Evolutionary conservation across 2,797 vertebrate species (phyloP).

Genomic region (Epinephelus coioides): DNA sequence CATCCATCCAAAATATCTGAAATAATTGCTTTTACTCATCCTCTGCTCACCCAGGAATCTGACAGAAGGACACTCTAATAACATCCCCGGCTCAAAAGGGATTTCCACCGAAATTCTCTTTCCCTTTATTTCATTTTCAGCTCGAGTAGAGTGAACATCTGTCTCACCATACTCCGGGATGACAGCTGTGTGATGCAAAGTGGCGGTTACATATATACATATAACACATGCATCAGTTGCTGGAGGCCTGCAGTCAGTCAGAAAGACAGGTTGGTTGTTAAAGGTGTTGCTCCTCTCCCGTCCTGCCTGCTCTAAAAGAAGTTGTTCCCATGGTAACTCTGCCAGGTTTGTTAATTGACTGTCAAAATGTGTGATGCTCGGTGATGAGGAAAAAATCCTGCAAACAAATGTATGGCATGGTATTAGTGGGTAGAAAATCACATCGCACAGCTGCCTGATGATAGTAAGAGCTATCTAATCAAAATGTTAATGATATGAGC

Average conservation of each 20-base stretch:
- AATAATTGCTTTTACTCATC: slow-evolving; percentile 25
- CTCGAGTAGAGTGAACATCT: slow-evolving; percentile 44
- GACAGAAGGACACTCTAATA: slow-evolving; percentile 42
- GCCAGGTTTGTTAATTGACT: slow-evolving; percentile 62
- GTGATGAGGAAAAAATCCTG: slow-evolving; percentile 25
- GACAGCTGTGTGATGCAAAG: slow-evolving; percentile 40
- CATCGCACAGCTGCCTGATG: slow-evolving; percentile 44
- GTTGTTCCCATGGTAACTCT: slow-evolving; percentile 74
- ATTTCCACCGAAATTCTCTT: slow-evolving; percentile 25
- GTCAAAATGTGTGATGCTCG: slow-evolving; percentile 58
- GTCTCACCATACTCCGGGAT: slow-evolving; percentile 13
- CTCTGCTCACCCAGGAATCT: slow-evolving; percentile 17
- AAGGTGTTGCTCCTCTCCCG: slow-evolving; percentile 40
- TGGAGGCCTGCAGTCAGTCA: slow-evolving; percentile 3
- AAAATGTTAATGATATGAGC: slow-evolving; percentile 55
- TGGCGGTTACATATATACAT: slow-evolving; percentile 23
- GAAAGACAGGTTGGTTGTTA: slow-evolving; percentile 38
- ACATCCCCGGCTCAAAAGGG: slow-evolving; percentile 16
- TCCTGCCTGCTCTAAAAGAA: slow-evolving; percentile 57
- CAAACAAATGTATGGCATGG: slow-evolving; percentile 47
- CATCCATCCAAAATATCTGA: slow-evolving; percentile 1
- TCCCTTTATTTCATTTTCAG: slow-evolving; percentile 44
- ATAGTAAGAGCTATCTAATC: slow-evolving; percentile 34
- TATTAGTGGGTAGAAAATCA: slow-evolving; percentile 47
- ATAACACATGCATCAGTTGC: slow-evolving; percentile 28